Evolutionary conservation across 1,140 invertebrate genomes (phyloP).

Genomic region (Drosophila setifemur): DNA sequence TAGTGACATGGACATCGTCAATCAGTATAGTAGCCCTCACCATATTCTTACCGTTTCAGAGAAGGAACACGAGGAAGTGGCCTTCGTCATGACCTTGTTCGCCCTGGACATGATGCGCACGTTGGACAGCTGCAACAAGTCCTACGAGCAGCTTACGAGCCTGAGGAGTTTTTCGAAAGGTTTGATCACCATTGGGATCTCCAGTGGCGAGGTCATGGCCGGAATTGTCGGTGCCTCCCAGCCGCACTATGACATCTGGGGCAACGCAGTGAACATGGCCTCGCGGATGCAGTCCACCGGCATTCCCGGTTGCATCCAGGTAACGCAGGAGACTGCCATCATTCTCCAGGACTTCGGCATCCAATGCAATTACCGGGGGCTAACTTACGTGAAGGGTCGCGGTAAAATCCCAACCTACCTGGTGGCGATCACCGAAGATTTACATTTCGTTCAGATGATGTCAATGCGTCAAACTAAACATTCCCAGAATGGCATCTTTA

Average conservation of each 20-base stretch:
- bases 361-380: slow-evolving; percentile 10
- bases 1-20: not conserved
- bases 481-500: not conserved
- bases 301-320: slow-evolving; percentile 89
- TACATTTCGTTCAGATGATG: not conserved
- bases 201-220: slow-evolving; percentile 92
- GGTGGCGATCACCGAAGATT: slow-evolving; percentile 2
- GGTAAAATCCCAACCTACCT: slow-evolving; percentile 31
- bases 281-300: slow-evolving; percentile 95
- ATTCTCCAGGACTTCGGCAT: slow-evolving; percentile 83
- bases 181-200: slow-evolving; percentile 85
- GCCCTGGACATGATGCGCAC: slow-evolving; percentile 57
- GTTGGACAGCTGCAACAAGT: slow-evolving; percentile 18
- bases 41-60: not conserved
- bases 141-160: slow-evolving; percentile 9
- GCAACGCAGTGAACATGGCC: slow-evolving; percentile 96
- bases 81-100: slow-evolving; percentile 49
- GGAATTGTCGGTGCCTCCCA: slow-evolving; percentile 96
- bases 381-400: slow-evolving; percentile 25
- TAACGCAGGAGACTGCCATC: slow-evolving; percentile 88
- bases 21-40: no score
- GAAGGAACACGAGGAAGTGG: slow-evolving; percentile 25
- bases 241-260: slow-evolving; percentile 94
- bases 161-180: not conserved
- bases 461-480: not conserved